Evolutionary conservation across 2,797 vertebrate genomes (phyloP).

Genomic region (Syndactyla subalaris): DNA sequence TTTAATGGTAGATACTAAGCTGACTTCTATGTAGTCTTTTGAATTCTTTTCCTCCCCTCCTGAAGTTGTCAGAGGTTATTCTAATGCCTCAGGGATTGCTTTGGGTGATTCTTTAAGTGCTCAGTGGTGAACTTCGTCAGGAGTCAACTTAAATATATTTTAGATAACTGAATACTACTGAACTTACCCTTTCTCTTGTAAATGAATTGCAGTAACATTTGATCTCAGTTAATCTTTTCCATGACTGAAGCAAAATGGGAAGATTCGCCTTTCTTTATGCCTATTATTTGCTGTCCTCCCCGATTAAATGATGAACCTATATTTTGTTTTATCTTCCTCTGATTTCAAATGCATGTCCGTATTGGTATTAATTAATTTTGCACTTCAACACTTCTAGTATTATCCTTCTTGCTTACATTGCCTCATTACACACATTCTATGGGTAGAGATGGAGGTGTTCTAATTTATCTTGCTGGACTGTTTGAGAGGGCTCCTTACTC

Average conservation of each 20-base stretch:
- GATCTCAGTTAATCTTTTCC: neutral
- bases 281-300: neutral
- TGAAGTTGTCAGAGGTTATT: neutral
- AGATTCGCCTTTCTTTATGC: neutral
- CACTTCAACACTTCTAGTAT: neutral
- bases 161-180: neutral
- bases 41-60: neutral
- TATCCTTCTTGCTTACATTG: neutral
- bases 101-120: neutral
- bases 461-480: neutral
- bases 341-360: neutral
- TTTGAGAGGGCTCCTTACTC: neutral
- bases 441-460: neutral
- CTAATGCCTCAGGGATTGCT: neutral
- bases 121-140: neutral
- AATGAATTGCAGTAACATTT: neutral
- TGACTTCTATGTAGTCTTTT: neutral
- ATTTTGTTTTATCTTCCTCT: neutral
- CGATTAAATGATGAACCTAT: neutral
- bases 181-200: neutral
- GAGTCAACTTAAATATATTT: neutral
- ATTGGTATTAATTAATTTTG: neutral
- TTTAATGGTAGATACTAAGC: neutral
- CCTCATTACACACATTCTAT: neutral
- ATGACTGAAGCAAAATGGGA: neutral